Percentiles rank a stretch among this genome's conserved stretches.
Evolutionary conservation across 2,888 invertebrate genomes (phyloP).

Genomic region (Brachynemurus nebulosus): DNA sequence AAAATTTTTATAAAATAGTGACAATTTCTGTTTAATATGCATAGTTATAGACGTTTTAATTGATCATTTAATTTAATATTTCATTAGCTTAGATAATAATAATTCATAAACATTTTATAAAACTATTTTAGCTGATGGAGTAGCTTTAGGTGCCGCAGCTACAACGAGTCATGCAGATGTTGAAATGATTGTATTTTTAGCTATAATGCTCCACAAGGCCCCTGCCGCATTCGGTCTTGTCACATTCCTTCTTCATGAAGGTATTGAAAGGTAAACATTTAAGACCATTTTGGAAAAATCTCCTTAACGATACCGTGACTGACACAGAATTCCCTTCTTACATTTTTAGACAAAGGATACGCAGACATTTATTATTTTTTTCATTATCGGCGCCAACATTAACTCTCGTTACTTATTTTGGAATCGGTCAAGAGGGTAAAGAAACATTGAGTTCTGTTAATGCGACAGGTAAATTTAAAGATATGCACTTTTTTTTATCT

Average conservation of each 20-base stretch:
- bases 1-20: no score
- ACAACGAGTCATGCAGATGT: conserved; percentile 92
- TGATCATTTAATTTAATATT: background rate
- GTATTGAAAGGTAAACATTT: conserved; percentile 56
- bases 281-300: no score
- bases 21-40: no score
- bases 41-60: no score
- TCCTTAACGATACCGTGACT: no score
- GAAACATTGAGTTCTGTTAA: conserved; percentile 79
- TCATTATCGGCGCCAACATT: conserved; percentile 83
- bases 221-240: conserved; percentile 98
- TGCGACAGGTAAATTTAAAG: conserved; percentile 85
- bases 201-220: conserved; percentile 98
- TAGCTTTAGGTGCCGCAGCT: conserved; percentile 96
- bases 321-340: background rate
- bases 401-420: conserved; percentile 83
- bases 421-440: conserved; percentile 86
- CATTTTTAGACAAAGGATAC: conserved; percentile 53
- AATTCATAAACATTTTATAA: no score
- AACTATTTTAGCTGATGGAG: conserved; percentile 69
- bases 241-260: conserved; percentile 92
- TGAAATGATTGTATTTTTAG: conserved; percentile 93
- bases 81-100: no score
- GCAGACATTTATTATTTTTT: conserved; percentile 82
- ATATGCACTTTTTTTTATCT: no score